Evolutionary conservation across 1,140 invertebrate genomes (phyloP).

Genomic region (Metaphire vulgaris): DNA sequence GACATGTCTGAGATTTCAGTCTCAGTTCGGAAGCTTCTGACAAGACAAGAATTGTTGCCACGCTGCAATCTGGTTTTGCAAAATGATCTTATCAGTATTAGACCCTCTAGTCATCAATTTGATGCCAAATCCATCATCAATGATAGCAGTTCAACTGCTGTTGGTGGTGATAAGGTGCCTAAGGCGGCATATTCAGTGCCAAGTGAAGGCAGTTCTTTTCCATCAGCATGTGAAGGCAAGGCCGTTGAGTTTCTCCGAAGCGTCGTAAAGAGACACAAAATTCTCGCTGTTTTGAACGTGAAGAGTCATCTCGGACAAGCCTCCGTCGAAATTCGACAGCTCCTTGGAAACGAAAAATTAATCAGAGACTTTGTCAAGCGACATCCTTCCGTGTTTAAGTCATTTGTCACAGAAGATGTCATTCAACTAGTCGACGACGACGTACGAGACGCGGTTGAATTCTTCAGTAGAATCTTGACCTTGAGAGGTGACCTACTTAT

Average conservation of each 20-base stretch:
- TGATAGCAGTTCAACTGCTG: too few relatives aligned
- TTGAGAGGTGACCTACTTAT: neutral
- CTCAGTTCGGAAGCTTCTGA: neutral
- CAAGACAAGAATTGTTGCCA: neutral
- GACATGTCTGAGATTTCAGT: neutral
- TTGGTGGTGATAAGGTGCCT: too few relatives aligned
- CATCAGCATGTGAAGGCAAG: neutral
- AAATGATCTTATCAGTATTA: neutral
- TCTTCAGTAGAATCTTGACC: neutral
- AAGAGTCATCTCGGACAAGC: neutral
- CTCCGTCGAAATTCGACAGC: neutral
- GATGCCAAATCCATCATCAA: too few relatives aligned
- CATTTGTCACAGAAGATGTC: neutral
- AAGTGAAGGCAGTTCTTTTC: too few relatives aligned
- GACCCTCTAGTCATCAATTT: neutral
- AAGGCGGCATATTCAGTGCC: too few relatives aligned
- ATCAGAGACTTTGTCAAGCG: neutral
- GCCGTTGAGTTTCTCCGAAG: neutral
- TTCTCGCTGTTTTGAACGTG: neutral
- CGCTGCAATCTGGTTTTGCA: neutral
- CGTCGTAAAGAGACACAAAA: neutral
- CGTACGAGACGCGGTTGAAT: neutral
- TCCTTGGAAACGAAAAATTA: neutral
- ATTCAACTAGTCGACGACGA: neutral
- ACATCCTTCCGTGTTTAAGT: neutral